Conservation (phyloP, 2,113 vertebrate genomes). For the Trematocara nigrifrons region DNA sequence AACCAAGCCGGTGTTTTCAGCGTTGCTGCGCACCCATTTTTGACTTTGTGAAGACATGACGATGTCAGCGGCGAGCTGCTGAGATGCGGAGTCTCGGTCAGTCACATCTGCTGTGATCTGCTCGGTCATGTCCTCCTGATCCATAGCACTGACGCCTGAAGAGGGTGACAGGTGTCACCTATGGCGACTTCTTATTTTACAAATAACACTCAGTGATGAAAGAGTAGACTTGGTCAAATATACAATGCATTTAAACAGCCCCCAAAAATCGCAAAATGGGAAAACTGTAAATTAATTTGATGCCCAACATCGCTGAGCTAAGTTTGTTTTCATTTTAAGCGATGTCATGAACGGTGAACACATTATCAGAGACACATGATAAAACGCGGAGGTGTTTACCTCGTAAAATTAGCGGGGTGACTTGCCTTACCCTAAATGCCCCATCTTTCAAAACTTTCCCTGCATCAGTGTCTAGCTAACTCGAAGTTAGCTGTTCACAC, state of each 20-base stretch:
- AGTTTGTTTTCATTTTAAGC: not conserved
- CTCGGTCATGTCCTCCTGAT: conserved; percentile 23
- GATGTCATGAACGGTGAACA: not conserved
- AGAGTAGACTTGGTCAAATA: not conserved
- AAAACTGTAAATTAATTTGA: not conserved
- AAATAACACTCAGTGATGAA: not conserved
- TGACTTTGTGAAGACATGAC: conserved; percentile 21
- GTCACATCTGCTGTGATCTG: conserved; percentile 20
- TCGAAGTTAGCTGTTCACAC: not conserved
- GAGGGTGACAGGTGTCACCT: conserved; percentile 22
- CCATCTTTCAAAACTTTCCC: conserved; percentile 6
- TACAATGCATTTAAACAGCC: not conserved
- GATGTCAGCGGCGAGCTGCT: not conserved
- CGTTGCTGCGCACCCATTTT: conserved; percentile 11
- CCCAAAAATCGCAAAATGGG: not conserved
- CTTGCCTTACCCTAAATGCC: not conserved
- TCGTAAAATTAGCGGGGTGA: not conserved
- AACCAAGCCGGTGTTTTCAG: not conserved
- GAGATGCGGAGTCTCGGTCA: not conserved
- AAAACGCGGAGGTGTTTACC: not conserved
- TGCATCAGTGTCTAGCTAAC: conserved; percentile 9
- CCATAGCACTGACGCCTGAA: conserved; percentile 29
- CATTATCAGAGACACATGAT: not conserved
- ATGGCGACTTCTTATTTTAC: not conserved
- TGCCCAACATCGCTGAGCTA: not conserved